Evolutionary conservation across 2,888 invertebrate genomes (phyloP).

Genomic region (Morpho achilles): DNA sequence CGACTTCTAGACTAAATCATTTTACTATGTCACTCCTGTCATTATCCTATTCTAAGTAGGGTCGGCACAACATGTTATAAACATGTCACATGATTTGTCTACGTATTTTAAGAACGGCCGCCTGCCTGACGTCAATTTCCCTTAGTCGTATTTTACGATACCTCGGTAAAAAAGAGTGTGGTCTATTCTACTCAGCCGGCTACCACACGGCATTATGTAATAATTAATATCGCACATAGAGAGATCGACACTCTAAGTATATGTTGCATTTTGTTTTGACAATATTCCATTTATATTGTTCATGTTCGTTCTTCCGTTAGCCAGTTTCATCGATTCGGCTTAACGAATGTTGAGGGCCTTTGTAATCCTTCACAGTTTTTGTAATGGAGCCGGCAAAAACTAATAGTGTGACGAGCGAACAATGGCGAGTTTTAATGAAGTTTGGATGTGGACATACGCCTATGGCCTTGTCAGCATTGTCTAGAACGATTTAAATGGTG

Average conservation of each 20-base stretch:
- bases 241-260: slow-evolving; percentile 26
- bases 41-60: too few relatives aligned
- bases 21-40: too few relatives aligned
- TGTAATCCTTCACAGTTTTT: slow-evolving; percentile 48
- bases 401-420: slow-evolving; percentile 51
- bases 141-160: too few relatives aligned
- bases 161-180: too few relatives aligned
- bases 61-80: too few relatives aligned
- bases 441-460: slow-evolving; percentile 40
- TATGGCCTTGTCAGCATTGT: slow-evolving; percentile 26
- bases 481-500: slow-evolving; percentile 24
- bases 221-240: too few relatives aligned
- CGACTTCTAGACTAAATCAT: too few relatives aligned
- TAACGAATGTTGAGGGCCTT: slow-evolving; percentile 36
- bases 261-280: slow-evolving; percentile 32
- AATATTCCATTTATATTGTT: slow-evolving; percentile 22
- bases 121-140: too few relatives aligned
- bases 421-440: slow-evolving; percentile 52
- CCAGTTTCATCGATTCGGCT: slow-evolving; percentile 25
- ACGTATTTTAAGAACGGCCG: too few relatives aligned
- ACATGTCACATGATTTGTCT: too few relatives aligned
- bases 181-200: too few relatives aligned
- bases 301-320: slow-evolving; percentile 18
- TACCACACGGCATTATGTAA: too few relatives aligned
- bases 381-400: slow-evolving; percentile 51